Conservation (phyloP, 2,113 vertebrate species). For the Larimichthys crocea region DNA sequence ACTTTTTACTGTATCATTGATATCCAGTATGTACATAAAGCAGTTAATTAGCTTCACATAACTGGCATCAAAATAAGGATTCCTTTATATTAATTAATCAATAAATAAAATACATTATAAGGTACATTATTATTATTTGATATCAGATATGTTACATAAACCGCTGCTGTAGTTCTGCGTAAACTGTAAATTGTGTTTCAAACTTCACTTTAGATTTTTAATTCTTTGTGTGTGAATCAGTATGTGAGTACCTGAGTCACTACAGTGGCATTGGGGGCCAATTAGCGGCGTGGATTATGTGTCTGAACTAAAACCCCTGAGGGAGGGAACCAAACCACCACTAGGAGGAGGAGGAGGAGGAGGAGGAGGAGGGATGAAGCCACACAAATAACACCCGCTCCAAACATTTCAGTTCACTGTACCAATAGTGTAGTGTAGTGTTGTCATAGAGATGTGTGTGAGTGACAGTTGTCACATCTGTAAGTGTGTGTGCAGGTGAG, state of each 20-base stretch:
- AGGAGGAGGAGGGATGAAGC: constrained; percentile 30
- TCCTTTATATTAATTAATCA: no score
- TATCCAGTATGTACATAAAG: no score
- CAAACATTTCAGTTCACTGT: constrained; percentile 42
- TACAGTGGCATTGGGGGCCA: constrained; percentile 73
- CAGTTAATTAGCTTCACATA: no score
- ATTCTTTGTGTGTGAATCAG: background rate
- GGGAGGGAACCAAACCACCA: constrained; percentile 63
- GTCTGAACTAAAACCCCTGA: constrained; percentile 71
- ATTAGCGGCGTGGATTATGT: constrained; percentile 76
- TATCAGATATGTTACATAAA: no score
- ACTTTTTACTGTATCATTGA: no score
- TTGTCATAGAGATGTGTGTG: constrained; percentile 37
- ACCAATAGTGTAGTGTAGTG: constrained; percentile 25
- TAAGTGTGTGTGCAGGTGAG: background rate
- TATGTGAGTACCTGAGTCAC: constrained; percentile 63
- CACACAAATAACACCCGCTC: constrained; percentile 52
- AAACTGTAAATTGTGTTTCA: background rate
- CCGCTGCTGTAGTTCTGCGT: no score
- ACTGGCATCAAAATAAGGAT: no score
- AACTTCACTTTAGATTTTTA: background rate
- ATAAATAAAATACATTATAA: no score
- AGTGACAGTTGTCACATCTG: constrained; percentile 39
- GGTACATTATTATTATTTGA: no score
- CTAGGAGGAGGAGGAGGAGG: background rate